Evolutionary conservation across 2,797 vertebrate species (phyloP).

Genomic region (Hyperoplus immaculatus): DNA sequence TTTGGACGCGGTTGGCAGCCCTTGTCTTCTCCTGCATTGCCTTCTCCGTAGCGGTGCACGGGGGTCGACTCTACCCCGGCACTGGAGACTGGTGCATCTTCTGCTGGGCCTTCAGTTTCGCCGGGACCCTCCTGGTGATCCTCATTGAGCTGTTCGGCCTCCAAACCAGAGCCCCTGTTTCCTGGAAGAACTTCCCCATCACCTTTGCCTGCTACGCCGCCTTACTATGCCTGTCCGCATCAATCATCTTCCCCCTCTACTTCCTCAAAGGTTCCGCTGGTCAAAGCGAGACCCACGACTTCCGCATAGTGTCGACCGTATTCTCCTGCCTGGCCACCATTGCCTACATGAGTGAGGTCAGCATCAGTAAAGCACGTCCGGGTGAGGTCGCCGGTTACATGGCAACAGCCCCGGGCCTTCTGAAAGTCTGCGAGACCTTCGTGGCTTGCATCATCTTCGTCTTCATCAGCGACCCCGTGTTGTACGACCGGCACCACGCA

Average conservation of each 20-base stretch:
- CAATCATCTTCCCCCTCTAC: conserved; percentile 91
- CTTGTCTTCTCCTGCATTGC: conserved; percentile 88
- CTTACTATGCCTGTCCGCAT: conserved; percentile 91
- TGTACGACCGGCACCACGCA: conserved; percentile 78
- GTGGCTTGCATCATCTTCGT: conserved; percentile 93
- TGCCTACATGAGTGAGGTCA: conserved; percentile 90
- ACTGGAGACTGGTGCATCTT: conserved; percentile 92
- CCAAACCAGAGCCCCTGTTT: conserved; percentile 87
- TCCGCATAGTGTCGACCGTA: conserved; percentile 83
- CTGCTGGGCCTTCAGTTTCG: conserved; percentile 93
- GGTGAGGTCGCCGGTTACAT: conserved; percentile 93
- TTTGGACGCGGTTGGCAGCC: conserved; percentile 89
- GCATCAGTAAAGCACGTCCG: conserved; percentile 89
- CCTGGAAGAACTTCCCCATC: conserved; percentile 95
- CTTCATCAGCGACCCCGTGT: conserved; percentile 82
- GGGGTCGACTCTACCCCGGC: conserved; percentile 34
- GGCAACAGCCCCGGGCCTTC: conserved; percentile 91
- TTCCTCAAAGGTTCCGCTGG: conserved; percentile 77
- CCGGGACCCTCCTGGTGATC: conserved; percentile 87
- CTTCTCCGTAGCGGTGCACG: conserved; percentile 89
- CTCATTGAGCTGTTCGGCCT: conserved; percentile 89
- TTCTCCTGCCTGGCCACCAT: conserved; percentile 92
- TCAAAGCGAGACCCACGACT: conserved; percentile 48
- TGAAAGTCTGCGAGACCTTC: conserved; percentile 94
- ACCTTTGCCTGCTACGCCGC: conserved; percentile 91